Evolutionary conservation across 2,888 invertebrate species (phyloP).

Genomic region (Elegia similella): DNA sequence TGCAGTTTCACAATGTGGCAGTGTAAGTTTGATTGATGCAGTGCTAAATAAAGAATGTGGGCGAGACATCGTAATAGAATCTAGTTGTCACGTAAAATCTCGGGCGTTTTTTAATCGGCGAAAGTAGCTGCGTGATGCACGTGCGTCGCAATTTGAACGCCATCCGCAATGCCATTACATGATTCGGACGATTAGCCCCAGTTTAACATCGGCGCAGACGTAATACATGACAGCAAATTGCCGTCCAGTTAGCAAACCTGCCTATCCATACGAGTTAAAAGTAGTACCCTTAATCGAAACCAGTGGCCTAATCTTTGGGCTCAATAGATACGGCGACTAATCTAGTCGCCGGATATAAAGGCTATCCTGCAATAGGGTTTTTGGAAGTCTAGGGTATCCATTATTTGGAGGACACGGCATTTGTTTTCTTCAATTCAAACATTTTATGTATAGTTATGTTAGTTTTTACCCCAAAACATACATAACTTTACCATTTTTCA

Average conservation of each 20-base stretch:
- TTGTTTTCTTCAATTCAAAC: too few species aligned
- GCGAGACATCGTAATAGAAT: slow-evolving; percentile 41
- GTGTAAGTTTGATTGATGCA: too few species aligned
- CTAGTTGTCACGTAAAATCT: slow-evolving; percentile 57
- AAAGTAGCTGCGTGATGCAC: slow-evolving; percentile 72
- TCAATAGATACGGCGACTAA: too few species aligned
- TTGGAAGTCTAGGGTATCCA: too few species aligned
- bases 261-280: slow-evolving; percentile 4
- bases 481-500: too few species aligned
- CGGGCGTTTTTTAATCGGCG: slow-evolving; percentile 65
- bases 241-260: slow-evolving; percentile 35
- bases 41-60: not conserved
- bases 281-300: too few species aligned
- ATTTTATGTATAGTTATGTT: too few species aligned
- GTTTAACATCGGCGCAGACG: slow-evolving; percentile 36
- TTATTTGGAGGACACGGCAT: too few species aligned
- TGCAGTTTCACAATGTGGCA: not conserved
- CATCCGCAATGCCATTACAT: slow-evolving; percentile 37
- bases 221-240: slow-evolving; percentile 42
- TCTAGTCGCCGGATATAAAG: too few species aligned
- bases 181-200: slow-evolving; percentile 34
- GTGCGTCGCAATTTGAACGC: slow-evolving; percentile 55
- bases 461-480: too few species aligned
- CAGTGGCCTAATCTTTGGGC: too few species aligned
- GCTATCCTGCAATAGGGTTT: too few species aligned